A percentile compares a stretch with the other conserved stretches of the same genome.
phyloP scores from a whole-genome alignment of 2,888 invertebrate genomes.

The Empis stercorea region DNA sequence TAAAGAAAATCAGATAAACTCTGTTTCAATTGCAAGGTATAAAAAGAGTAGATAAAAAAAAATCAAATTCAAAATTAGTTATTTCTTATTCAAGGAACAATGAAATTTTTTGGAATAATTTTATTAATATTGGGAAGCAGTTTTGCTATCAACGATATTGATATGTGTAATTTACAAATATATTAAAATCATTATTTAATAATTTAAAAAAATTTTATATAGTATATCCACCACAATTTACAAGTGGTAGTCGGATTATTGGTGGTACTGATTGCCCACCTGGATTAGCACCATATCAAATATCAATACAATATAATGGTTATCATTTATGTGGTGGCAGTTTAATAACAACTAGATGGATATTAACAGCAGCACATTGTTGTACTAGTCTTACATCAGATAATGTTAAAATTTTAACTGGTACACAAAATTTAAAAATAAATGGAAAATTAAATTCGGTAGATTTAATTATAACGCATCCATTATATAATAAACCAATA shows the following conservation, averaged over 20 bases:
- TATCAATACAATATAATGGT: background rate
- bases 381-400: conserved; percentile 11
- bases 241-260: conserved; percentile 21
- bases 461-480: conserved; percentile 22
- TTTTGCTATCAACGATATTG: too few relatives aligned
- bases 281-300: conserved; percentile 8
- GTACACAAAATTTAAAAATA: conserved; percentile 25
- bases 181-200: too few relatives aligned
- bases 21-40: too few relatives aligned
- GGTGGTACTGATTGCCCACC: conserved; percentile 26
- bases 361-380: background rate
- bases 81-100: too few relatives aligned
- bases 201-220: too few relatives aligned
- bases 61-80: too few relatives aligned
- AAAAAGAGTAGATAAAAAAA: too few relatives aligned
- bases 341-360: background rate
- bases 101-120: too few relatives aligned
- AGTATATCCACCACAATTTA: conserved; percentile 21
- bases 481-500: conserved; percentile 26
- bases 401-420: conserved; percentile 24
- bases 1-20: too few relatives aligned
- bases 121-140: too few relatives aligned
- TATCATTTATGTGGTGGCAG: background rate
- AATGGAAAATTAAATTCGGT: conserved; percentile 21
- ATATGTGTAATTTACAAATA: too few relatives aligned